Conservation (phyloP, 92 coral and sea anemone genomes). For the Blastomussa wellsi region DNA sequence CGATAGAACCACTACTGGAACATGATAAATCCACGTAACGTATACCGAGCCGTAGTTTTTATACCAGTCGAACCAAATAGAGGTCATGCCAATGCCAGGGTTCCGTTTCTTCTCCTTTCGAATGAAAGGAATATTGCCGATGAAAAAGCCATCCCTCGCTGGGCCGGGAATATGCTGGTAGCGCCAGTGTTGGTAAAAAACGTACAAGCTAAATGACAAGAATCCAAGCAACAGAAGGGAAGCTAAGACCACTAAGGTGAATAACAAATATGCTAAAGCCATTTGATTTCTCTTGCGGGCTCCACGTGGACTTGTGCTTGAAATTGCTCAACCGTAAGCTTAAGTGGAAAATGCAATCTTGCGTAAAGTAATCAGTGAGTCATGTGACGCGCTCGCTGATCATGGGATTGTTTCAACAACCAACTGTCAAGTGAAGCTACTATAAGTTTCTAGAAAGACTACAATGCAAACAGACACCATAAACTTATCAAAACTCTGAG, state of each 20-base stretch:
- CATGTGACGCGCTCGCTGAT: background rate
- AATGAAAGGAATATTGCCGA: conserved; percentile 52
- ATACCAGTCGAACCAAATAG: conserved; percentile 33
- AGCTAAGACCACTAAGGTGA: background rate
- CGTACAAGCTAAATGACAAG: conserved; percentile 5
- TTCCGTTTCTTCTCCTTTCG: conserved; percentile 29
- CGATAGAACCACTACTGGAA: conserved; percentile 38
- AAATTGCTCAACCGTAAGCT: background rate
- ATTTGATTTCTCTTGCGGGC: background rate
- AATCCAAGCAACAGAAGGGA: background rate
- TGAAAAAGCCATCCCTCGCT: conserved; percentile 61
- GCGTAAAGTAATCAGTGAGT: background rate
- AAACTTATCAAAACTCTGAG: too few species aligned
- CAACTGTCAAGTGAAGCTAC: too few species aligned
- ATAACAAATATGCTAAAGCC: background rate
- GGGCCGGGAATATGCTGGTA: conserved; percentile 79
- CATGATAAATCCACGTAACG: conserved; percentile 50
- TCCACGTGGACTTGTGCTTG: background rate
- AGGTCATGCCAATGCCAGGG: conserved; percentile 24
- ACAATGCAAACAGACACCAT: too few species aligned
- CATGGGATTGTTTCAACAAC: too few species aligned
- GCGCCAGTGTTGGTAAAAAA: conserved; percentile 21
- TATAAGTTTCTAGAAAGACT: too few species aligned
- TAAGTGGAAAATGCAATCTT: too few species aligned
- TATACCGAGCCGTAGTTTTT: conserved; percentile 63